These are phyloP conservation scores for Oscheius sp. DNA, from an alignment of 2,888 invertebrate genomes.

Conservation along the genomic window DNA sequence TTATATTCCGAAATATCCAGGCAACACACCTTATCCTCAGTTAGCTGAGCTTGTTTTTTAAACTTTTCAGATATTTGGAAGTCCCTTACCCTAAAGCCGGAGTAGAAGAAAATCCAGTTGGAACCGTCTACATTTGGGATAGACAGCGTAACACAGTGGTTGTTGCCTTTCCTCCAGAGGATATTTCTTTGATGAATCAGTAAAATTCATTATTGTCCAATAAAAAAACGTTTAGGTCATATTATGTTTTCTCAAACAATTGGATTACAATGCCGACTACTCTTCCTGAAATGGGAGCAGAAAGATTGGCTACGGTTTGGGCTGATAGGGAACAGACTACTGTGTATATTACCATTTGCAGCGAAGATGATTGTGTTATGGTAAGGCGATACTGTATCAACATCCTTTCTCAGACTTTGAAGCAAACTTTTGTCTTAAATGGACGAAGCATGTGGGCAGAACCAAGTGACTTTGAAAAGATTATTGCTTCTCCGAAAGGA, in stretches of 20 bases:
- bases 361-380: conserved; percentile 46
- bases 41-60: conserved; percentile 20
- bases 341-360: conserved; percentile 56
- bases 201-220: conserved; percentile 16
- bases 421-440: conserved; percentile 44
- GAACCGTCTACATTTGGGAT: conserved; percentile 61
- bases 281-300: conserved; percentile 36
- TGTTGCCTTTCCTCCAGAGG: conserved; percentile 56
- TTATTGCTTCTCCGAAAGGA: conserved; percentile 56
- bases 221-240: conserved; percentile 30
- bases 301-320: conserved; percentile 59
- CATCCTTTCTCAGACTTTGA: conserved; percentile 36
- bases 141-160: conserved; percentile 50
- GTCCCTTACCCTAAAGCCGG: conserved; percentile 64
- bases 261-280: conserved; percentile 48
- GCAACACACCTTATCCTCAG: conserved; percentile 45
- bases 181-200: conserved; percentile 42
- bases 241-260: conserved; percentile 52
- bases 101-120: conserved; percentile 47
- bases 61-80: conserved; percentile 45
- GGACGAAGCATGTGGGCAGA: conserved; percentile 55
- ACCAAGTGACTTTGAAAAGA: conserved; percentile 49
- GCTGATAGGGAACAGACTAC: conserved; percentile 55
- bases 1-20: conserved; percentile 49
- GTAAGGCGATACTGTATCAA: no score